Evolutionary conservation across 2,888 invertebrate species (phyloP).

Genomic region (Drosophila subsilvestris): DNA sequence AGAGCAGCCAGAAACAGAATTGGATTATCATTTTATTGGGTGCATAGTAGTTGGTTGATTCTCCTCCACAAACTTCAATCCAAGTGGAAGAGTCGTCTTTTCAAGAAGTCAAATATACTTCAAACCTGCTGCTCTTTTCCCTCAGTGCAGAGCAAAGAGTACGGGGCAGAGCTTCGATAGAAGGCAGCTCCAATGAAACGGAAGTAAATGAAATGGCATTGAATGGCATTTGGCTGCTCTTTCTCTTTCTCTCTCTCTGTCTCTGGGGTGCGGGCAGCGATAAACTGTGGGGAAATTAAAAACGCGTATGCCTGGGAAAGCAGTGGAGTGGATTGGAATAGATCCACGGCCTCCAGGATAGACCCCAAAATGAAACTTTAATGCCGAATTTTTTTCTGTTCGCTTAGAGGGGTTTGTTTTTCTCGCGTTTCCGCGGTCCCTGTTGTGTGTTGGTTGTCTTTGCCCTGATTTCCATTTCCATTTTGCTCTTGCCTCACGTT

Average conservation of each 20-base stretch:
- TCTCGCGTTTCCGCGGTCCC: constrained; percentile 2
- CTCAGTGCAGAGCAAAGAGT: not conserved
- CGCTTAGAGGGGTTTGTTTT: not conserved
- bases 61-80: no score
- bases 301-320: constrained; percentile 50
- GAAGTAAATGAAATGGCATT: constrained; percentile 69
- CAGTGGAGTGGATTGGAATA: not conserved
- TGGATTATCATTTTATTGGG: no score
- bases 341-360: constrained; percentile 8
- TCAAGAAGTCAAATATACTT: no score
- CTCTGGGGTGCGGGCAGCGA: constrained; percentile 44
- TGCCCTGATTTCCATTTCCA: constrained; percentile 36
- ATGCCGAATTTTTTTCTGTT: constrained; percentile 19
- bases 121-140: not conserved
- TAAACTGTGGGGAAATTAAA: constrained; percentile 74
- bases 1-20: not conserved
- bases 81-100: no score
- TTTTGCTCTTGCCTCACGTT: constrained; percentile 41
- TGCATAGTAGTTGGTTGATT: no score
- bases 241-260: not conserved
- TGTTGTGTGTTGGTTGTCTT: constrained; percentile 12
- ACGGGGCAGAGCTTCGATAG: constrained; percentile 6
- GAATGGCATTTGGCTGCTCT: constrained; percentile 53
- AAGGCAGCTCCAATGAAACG: constrained; percentile 68
- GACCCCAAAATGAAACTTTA: constrained; percentile 44